Evolutionary conservation across 2,797 vertebrate genomes (phyloP), one percentile per base, ranked within the genome.

Genomic region (Furcifer pardalis): DNA sequence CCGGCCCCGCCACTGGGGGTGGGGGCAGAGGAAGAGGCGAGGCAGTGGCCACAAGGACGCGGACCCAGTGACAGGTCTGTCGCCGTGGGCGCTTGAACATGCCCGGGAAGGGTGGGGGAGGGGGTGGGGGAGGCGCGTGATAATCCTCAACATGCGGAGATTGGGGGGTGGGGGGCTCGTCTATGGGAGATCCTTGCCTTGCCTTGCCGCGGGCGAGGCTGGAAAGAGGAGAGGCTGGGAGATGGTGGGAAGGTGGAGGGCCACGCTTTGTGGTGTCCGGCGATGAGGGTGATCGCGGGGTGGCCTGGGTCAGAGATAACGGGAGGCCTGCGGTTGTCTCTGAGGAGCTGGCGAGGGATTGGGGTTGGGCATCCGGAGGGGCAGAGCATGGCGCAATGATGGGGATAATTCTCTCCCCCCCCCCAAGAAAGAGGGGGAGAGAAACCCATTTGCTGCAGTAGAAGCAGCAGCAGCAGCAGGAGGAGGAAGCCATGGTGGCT

Each of bases 361-460:
- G 84, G 10, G 62, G 77, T 78, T 73, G 65, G 76, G 82, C 75
- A 23, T 7, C 32, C 44, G 30, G 79, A 87, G 91, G n/a, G 91
- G 92, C 86, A 75, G 37, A 94, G 92, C 87, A 94, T 94, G 93
- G 90, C 94, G 94, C 90, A 68, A 86, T 30, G 78, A 75, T 84
- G 86, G 79, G 90, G n/a, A n/a, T n/a, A n/a, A 89, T 94, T 81
- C 92, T 93, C 93, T 65, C 37, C 66, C 87, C 3, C 2, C 79
- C 59, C 83, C 12, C 86, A 82, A 80, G 25, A 65, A 19, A 56
- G 77, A 74, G 83, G 12, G 89, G 65, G 83, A 71, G 60, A 62
- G 37, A n/a, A n/a, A n/a, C n/a, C n/a, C n/a, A n/a, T n/a, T n/a
- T n/a, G n/a, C n/a, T n/a, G n/a, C n/a, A n/a, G n/a, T n/a, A n/a